These are phyloP conservation scores for Lasiommata megera DNA, from an alignment of 2,888 invertebrate genomes.

Conservation along the genomic window DNA sequence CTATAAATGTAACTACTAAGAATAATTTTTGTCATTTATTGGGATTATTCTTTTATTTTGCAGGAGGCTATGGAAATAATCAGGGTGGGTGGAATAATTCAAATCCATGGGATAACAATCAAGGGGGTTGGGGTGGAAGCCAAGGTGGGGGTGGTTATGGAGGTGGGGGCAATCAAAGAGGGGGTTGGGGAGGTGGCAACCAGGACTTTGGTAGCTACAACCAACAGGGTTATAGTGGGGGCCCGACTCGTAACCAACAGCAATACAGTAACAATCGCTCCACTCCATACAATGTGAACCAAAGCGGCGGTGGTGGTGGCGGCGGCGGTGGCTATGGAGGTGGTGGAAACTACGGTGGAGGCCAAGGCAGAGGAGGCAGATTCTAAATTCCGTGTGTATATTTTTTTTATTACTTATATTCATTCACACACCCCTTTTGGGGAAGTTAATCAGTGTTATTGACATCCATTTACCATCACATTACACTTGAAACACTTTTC, in stretches of 20 bases:
- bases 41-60: slow-evolving; percentile 11
- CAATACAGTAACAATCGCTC: slow-evolving; percentile 86
- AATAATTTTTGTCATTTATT: slow-evolving; percentile 17
- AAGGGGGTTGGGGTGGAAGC: slow-evolving; percentile 63
- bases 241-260: slow-evolving; percentile 90
- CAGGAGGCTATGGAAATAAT: slow-evolving; percentile 78
- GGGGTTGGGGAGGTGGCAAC: slow-evolving; percentile 77
- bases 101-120: slow-evolving; percentile 72
- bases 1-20: not conserved
- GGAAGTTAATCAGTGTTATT: not conserved
- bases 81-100: slow-evolving; percentile 68
- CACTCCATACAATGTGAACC: slow-evolving; percentile 86
- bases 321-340: slow-evolving; percentile 63
- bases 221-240: slow-evolving; percentile 92
- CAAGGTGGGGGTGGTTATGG: slow-evolving; percentile 47
- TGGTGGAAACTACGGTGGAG: slow-evolving; percentile 54
- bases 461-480: slow-evolving; percentile 19
- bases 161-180: slow-evolving; percentile 43
- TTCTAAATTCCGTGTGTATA: slow-evolving; percentile 65
- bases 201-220: slow-evolving; percentile 89
- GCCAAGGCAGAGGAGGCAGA: slow-evolving; percentile 51
- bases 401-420: slow-evolving; percentile 28
- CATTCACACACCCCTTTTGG: slow-evolving; percentile 26
- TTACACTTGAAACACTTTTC: slow-evolving; percentile 17
- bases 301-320: slow-evolving; percentile 79